phyloP scores from a whole-genome alignment of 1,140 invertebrate genomes.

The Palaemon carinicauda region DNA sequence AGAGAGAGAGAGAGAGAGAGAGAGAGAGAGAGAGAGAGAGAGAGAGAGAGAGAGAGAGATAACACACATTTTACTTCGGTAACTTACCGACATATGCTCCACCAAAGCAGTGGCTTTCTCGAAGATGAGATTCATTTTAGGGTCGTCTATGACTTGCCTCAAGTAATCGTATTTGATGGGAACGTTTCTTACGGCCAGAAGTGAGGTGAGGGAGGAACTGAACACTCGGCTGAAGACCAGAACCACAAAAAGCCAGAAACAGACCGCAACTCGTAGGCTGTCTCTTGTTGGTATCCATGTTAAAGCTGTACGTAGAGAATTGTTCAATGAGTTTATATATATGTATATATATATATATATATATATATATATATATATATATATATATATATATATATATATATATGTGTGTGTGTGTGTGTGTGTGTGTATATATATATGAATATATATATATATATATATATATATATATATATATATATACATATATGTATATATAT shows the following conservation, averaged over 20 bases:
- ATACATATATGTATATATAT: not conserved
- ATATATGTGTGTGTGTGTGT: not conserved
- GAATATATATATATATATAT: not conserved
- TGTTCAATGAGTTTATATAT: not conserved
- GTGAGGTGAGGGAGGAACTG: conserved; percentile 54
- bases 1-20: too few relatives aligned
- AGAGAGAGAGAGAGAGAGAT: too few relatives aligned
- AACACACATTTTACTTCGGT: too few relatives aligned
- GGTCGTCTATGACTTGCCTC: conserved; percentile 46
- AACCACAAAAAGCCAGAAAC: conserved; percentile 26
- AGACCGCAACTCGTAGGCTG: conserved; percentile 33
- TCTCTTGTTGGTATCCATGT: not conserved
- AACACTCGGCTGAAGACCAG: conserved; percentile 48
- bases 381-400: not conserved
- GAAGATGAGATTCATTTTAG: conserved; percentile 47
- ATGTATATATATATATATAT: not conserved
- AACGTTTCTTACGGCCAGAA: conserved; percentile 54
- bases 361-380: not conserved
- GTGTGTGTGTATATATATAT: not conserved
- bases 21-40: too few relatives aligned
- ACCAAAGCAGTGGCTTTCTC: conserved; percentile 57
- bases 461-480: not conserved
- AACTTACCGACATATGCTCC: conserved; percentile 54
- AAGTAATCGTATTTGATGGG: conserved; percentile 50
- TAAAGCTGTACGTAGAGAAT: too few relatives aligned